Evolutionary conservation across 2,888 invertebrate species (phyloP).

Genomic region (Cosmia trapezina): DNA sequence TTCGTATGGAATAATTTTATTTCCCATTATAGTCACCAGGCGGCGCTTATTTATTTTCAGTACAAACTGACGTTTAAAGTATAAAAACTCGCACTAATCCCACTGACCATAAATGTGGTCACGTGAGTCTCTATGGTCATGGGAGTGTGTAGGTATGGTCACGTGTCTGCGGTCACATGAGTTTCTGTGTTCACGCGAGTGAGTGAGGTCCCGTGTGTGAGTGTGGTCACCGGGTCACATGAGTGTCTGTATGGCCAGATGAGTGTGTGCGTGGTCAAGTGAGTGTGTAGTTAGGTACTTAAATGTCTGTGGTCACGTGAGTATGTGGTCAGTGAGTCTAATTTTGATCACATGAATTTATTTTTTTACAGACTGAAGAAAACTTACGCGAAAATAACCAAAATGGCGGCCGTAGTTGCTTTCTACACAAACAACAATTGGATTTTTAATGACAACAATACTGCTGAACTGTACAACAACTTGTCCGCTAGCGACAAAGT

Average conservation of each 20-base stretch:
- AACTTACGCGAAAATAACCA: slow-evolving; percentile 65
- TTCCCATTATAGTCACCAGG: no score
- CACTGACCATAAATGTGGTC: no score
- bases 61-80: no score
- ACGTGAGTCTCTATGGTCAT: no score
- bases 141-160: no score
- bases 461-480: slow-evolving; percentile 45
- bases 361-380: slow-evolving; percentile 63
- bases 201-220: not conserved
- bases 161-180: no score
- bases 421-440: slow-evolving; percentile 64
- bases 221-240: not conserved
- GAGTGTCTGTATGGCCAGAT: no score
- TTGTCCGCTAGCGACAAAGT: slow-evolving; percentile 60
- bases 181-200: not conserved
- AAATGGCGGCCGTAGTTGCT: slow-evolving; percentile 37
- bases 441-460: slow-evolving; percentile 65
- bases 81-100: no score
- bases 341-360: not conserved
- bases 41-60: no score
- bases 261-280: not conserved
- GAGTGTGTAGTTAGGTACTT: not conserved
- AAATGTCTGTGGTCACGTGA: not conserved
- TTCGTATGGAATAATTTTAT: no score
- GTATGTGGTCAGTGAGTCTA: not conserved